Base-by-base conservation (phyloP, 2,888 invertebrate species). In the Drosophila emarginata region DNA sequence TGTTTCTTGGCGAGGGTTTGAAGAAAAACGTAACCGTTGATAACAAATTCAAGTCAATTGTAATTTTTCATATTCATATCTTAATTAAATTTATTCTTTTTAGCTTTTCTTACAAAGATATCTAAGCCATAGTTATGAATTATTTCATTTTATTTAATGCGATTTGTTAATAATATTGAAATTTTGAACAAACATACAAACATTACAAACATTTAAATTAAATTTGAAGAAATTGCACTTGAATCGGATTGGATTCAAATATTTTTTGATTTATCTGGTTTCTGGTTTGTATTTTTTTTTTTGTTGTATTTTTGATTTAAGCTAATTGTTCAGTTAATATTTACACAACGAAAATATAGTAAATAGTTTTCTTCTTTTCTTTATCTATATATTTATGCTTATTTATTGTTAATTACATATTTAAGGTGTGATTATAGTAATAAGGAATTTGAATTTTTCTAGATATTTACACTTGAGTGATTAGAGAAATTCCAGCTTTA, bases 151-250 rank as follows among this genome's bases (percentile, higher is more conserved):
- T 72, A 72, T 73, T 78, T 62, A 68, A 72, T 77, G 69, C 68
- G 65, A 56, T 39, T 21, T 58, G 54, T 61, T 67, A 69, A 71
- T 64, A 61, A 61, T 59, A 71, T 72, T 62, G 63, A 67, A 70
- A 61, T 78, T 70, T 76, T 73, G 72, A 81, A 81, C 78, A 88
- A 45, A 80, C 84, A 80, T 89, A 86, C 72, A 78, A 79, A 88
- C 87, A 82, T 81, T 81, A 87, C 74, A 87, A 85, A 87, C 88
- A 81, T 85, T 76, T 52, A 87, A 74, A 76, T 77, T 66, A 62
- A 57, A 65, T 68, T 68, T 72, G 36, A 37, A 64, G 72, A 85
- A 86, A 84, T 78, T 80, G 75, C 78, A 78, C 77, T 89, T 80
- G 78, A 83, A 80, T 77, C 79, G 63, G 64, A 64, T 69, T 67